A percentile compares a stretch with the other conserved stretches of the same genome.
Conservation (phyloP, 2,888 invertebrate species). For the Zeuzera pyrina region DNA sequence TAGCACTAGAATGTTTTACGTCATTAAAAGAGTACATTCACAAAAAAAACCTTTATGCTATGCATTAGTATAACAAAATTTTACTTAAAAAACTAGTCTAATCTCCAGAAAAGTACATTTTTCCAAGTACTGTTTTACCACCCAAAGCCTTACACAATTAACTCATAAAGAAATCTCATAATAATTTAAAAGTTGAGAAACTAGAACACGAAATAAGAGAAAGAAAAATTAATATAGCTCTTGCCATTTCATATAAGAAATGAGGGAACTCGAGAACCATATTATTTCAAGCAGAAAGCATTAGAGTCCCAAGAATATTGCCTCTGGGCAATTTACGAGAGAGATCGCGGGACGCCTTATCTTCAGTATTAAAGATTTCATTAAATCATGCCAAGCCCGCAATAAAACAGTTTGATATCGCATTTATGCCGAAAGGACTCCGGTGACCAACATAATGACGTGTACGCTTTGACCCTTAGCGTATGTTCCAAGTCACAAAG, state of each 20-base stretch:
- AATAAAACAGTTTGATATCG: slow-evolving; percentile 72
- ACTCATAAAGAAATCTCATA: no score
- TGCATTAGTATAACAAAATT: no score
- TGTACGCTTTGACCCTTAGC: slow-evolving; percentile 45
- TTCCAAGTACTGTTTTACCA: no score
- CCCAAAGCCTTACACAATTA: no score
- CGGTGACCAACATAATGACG: slow-evolving; percentile 64
- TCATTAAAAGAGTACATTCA: no score
- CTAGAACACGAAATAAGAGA: no score
- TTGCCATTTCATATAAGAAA: neutral
- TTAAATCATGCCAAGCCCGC: slow-evolving; percentile 62
- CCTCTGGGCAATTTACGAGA: slow-evolving; percentile 51
- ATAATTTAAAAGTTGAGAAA: no score
- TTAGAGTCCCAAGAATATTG: slow-evolving; percentile 36
- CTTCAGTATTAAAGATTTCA: slow-evolving; percentile 69
- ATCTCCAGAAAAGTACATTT: no score
- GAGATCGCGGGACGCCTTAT: slow-evolving; percentile 44
- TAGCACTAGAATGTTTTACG: no score
- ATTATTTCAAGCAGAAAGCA: slow-evolving; percentile 13
- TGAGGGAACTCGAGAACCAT: slow-evolving; percentile 4
- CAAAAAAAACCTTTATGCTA: no score
- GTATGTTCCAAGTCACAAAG: neutral
- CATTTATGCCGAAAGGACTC: slow-evolving; percentile 48
- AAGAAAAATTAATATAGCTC: neutral
- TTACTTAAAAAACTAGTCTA: no score